phyloP scores from a whole-genome alignment of 2,797 vertebrate species.

The Cyprinella venusta region DNA sequence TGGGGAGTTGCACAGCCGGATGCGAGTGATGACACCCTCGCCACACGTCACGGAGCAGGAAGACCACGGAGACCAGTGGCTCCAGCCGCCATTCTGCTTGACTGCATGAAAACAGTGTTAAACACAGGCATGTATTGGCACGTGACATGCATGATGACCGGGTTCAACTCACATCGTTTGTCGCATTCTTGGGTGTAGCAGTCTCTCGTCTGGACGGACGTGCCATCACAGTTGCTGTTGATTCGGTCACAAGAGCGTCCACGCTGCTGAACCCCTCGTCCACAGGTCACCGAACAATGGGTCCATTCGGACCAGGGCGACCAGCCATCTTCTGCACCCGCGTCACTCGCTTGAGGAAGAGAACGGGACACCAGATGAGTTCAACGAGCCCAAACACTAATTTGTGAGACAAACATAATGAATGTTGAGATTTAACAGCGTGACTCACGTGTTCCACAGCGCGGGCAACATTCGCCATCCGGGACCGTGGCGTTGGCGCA shows the following conservation, averaged over 20 bases:
- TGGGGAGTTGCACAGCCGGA: conserved; percentile 98
- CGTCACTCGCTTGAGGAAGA: conserved; percentile 79
- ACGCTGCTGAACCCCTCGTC: conserved; percentile 95
- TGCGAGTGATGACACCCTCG: conserved; percentile 91
- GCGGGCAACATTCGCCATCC: conserved; percentile 97
- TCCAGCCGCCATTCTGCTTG: conserved; percentile 98
- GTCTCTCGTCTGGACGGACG: conserved; percentile 96
- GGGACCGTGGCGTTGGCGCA: conserved; percentile 94
- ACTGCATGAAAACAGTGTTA: conserved; percentile 75
- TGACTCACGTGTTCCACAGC: conserved; percentile 90
- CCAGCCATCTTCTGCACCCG: conserved; percentile 90
- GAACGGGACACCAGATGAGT: not conserved
- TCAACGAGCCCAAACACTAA: not conserved
- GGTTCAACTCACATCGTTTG: conserved; percentile 90
- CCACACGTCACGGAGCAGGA: conserved; percentile 97
- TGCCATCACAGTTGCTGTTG: conserved; percentile 95
- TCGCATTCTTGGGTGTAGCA: conserved; percentile 97
- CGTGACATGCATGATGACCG: not conserved
- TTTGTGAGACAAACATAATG: no score
- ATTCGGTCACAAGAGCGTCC: conserved; percentile 98
- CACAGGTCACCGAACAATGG: conserved; percentile 93
- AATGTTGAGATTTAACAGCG: no score
- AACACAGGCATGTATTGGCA: not conserved
- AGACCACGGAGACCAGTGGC: conserved; percentile 99
- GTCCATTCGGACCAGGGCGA: conserved; percentile 99